phyloP scores from a whole-genome alignment of 2,797 vertebrate species.

The Pseudochirops cupreus region DNA sequence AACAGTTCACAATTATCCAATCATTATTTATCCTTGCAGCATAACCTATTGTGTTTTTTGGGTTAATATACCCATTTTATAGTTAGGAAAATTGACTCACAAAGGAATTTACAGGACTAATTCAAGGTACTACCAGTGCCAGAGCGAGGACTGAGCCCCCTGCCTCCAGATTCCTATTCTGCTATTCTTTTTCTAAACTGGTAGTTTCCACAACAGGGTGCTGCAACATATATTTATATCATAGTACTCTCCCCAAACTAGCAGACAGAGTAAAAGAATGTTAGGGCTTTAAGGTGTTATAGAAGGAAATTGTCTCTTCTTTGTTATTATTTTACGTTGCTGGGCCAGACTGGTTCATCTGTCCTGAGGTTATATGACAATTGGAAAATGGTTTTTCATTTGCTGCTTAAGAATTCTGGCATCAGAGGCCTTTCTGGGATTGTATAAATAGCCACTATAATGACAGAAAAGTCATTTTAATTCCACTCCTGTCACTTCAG shows the following conservation, averaged over 20 bases:
- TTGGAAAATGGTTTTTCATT: slow-evolving; percentile 47
- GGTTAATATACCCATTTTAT: neutral
- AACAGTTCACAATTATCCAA: neutral
- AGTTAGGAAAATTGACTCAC: slow-evolving; percentile 31
- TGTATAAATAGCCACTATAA: neutral
- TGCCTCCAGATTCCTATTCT: slow-evolving; percentile 7
- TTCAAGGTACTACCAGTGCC: neutral
- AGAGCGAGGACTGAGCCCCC: neutral
- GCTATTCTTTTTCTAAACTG: neutral
- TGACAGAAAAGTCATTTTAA: neutral
- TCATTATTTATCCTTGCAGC: neutral
- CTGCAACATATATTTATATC: slow-evolving; percentile 17
- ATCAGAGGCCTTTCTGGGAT: slow-evolving; percentile 9
- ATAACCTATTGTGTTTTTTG: neutral
- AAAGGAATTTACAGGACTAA: slow-evolving; percentile 40
- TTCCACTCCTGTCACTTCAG: neutral
- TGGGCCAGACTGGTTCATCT: slow-evolving; percentile 13
- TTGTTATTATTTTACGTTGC: slow-evolving; percentile 16
- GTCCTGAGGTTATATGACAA: neutral
- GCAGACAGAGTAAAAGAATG: neutral
- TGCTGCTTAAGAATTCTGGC: slow-evolving; percentile 16
- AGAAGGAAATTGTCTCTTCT: neutral
- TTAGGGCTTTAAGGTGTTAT: slow-evolving; percentile 7
- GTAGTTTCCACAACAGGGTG: slow-evolving; percentile 33
- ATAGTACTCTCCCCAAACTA: slow-evolving; percentile 36